phyloP scores from a whole-genome alignment of 2,113 vertebrate species.

The Anthoscopus minutus region DNA sequence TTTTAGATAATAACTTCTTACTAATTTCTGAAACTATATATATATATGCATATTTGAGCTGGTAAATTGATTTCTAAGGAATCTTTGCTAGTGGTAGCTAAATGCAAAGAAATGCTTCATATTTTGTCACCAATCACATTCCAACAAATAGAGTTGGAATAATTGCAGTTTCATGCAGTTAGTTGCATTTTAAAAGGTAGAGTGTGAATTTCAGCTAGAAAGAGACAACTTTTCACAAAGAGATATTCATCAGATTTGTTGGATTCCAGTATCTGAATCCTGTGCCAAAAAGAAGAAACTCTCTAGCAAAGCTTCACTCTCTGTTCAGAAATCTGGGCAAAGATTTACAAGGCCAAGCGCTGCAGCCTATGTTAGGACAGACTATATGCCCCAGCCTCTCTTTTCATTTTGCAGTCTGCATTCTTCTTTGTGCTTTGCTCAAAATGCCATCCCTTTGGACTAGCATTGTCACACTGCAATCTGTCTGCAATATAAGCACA shows the following conservation, averaged over 20 bases:
- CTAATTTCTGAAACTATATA: not conserved
- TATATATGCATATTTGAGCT: not conserved
- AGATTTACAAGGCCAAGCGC: not conserved
- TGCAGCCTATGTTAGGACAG: not conserved
- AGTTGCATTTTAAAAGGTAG: not conserved
- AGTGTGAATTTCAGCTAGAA: not conserved
- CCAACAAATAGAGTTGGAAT: not conserved
- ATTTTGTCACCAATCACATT: not conserved
- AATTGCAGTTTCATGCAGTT: not conserved
- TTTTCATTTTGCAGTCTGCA: not conserved
- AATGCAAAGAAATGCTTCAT: not conserved
- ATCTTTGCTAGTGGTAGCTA: not conserved
- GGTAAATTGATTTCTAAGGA: not conserved
- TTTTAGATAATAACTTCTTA: not conserved
- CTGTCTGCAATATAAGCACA: not conserved
- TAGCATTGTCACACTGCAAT: not conserved
- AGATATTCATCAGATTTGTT: not conserved
- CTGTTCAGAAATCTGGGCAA: not conserved
- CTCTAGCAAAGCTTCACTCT: not conserved
- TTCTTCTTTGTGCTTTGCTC: not conserved
- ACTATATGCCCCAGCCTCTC: not conserved
- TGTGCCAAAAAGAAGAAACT: not conserved
- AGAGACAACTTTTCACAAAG: not conserved
- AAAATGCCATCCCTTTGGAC: not conserved
- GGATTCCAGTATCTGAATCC: not conserved